Evolutionary conservation across 1,140 invertebrate species (phyloP).

Genomic region (Capitella teleta): DNA sequence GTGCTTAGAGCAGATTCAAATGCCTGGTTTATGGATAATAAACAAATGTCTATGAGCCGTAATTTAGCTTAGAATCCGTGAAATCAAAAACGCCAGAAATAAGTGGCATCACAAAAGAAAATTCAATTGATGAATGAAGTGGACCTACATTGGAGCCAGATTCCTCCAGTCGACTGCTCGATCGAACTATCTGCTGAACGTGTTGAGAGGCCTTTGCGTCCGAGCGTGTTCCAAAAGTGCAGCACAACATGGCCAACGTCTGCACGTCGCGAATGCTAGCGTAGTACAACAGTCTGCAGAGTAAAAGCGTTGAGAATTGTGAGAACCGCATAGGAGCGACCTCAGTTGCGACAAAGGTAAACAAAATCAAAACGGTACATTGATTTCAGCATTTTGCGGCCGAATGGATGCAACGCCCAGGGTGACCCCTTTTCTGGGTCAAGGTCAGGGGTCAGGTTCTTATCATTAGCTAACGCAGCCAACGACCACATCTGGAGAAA

Average conservation of each 20-base stretch:
- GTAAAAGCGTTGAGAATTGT: neutral
- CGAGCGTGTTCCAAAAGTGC: slow-evolving; percentile 58
- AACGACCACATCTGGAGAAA: slow-evolving; percentile 59
- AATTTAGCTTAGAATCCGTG: too few relatives aligned
- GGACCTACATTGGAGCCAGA: too few relatives aligned
- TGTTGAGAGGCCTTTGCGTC: neutral
- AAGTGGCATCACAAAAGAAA: too few relatives aligned
- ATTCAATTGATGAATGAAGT: too few relatives aligned
- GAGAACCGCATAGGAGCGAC: neutral
- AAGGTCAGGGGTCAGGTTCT: slow-evolving; percentile 43
- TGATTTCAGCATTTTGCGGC: slow-evolving; percentile 61
- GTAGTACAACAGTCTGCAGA: slow-evolving; percentile 46
- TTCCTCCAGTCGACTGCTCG: too few relatives aligned
- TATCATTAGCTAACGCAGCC: slow-evolving; percentile 57
- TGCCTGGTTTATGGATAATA: too few relatives aligned
- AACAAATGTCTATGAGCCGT: too few relatives aligned
- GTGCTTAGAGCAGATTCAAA: too few relatives aligned
- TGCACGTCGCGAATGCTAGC: slow-evolving; percentile 66
- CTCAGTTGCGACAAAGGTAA: slow-evolving; percentile 3
- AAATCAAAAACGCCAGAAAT: too few relatives aligned
- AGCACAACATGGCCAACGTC: slow-evolving; percentile 83
- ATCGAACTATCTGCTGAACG: too few relatives aligned
- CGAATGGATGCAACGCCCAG: slow-evolving; percentile 73
- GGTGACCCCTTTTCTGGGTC: slow-evolving; percentile 50
- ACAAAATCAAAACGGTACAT: slow-evolving; percentile 12